Base-by-base conservation (phyloP, 2,888 invertebrate species). In the Troilus luridus region DNA sequence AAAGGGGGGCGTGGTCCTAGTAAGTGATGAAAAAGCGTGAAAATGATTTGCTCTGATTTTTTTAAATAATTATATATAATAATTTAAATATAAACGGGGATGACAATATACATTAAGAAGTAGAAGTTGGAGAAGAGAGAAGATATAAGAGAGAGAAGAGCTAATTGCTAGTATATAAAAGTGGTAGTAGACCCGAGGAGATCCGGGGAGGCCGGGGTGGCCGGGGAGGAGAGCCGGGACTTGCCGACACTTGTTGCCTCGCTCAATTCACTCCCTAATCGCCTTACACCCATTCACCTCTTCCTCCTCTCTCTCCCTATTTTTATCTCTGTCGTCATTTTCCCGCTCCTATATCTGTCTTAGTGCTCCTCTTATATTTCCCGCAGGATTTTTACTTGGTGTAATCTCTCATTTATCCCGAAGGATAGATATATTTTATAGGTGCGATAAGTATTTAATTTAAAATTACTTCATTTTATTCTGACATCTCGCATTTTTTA, bases 251-350 rank as follows among this genome's bases (percentile, higher is more conserved):
- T 92, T 92, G 92, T 92, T 92, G 92, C 92, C 91, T 77, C 77
- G 91, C 92, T 90, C 92, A 92, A 92, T 92, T 91, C 91, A 91
- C 91, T 91, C 85, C 88, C 91, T 92, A 92, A 92, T 92, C 92
- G 92, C 88, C 92, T 92, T 91, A 92, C 90, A 72, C 88, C 64
- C 88, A 62, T 59, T 88, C 91, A 72, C 91, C 56, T 67, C 90
- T 77, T 58, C 85, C 85, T 62, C 90, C 85, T 56, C 59, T 19
- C 62, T 85, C 85, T 14, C 90, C 90, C 59, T 59, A 59, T 62
- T 88, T 88, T 60, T 88, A 60, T 62, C 88, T 88, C 58, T 88
- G 60, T 58, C 62, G 27, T 62, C 58, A 59, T 88, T 62, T 60
- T 41, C 60, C 19, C 59, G 24, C 59, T 62, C 88, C 59, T 24